Evolutionary conservation across 1,140 invertebrate genomes (phyloP).

Genomic region (Dinoponera quadriceps): DNA sequence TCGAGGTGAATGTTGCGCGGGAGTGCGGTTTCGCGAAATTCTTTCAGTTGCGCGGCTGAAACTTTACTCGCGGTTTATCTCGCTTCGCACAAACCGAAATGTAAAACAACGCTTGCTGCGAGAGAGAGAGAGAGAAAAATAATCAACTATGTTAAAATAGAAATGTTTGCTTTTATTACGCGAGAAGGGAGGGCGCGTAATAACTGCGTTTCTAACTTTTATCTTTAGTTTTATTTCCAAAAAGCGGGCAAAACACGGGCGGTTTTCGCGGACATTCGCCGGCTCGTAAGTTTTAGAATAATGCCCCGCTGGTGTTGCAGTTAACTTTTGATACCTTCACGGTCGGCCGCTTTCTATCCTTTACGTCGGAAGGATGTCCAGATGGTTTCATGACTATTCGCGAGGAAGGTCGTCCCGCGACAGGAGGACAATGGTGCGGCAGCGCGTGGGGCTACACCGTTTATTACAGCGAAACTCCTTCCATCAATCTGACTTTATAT

Average conservation of each 20-base stretch:
- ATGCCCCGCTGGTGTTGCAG: slow-evolving; percentile 82
- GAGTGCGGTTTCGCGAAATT: too few relatives aligned
- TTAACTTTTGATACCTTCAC: slow-evolving; percentile 92
- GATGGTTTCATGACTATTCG: slow-evolving; percentile 93
- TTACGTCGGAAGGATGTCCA: slow-evolving; percentile 92
- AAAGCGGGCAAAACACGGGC: slow-evolving; percentile 14
- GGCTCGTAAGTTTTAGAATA: slow-evolving; percentile 59
- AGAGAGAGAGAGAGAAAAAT: too few relatives aligned
- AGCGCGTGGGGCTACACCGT: slow-evolving; percentile 94
- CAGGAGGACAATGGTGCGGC: slow-evolving; percentile 94
- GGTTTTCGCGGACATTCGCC: slow-evolving; percentile 31
- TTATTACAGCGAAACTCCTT: slow-evolving; percentile 93
- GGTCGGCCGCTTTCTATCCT: slow-evolving; percentile 90
- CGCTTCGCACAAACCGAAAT: slow-evolving; percentile 6
- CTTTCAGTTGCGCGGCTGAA: too few relatives aligned
- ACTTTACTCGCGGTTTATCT: background rate
- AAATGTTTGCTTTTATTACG: slow-evolving; percentile 41
- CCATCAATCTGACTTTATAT: slow-evolving; percentile 91
- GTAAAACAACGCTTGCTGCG: background rate
- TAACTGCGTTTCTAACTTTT: slow-evolving; percentile 46
- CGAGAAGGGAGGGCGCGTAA: background rate
- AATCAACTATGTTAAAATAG: slow-evolving; percentile 43
- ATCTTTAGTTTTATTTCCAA: slow-evolving; percentile 49
- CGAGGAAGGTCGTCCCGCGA: slow-evolving; percentile 89
- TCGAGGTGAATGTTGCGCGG: too few relatives aligned